Evolutionary conservation across 1,140 invertebrate genomes (phyloP), one percentile per base, ranked within the genome.

Genomic region (Drosophila tristis): DNA sequence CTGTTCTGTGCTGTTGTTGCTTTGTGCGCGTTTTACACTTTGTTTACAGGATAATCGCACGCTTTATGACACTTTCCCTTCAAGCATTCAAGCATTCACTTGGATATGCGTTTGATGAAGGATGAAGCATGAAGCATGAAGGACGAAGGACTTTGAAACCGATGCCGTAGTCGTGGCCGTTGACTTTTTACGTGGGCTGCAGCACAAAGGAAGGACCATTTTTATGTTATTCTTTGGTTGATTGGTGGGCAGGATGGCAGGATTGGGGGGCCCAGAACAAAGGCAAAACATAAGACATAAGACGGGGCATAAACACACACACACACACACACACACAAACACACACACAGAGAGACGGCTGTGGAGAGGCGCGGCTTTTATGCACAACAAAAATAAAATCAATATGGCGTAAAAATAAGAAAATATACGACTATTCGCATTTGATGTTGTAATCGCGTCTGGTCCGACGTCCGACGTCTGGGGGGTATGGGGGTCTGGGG

Each of bases 1-100:
- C 20, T 20, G 20, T 20, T 20, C 9, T 35, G 39, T 48, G 43
- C 45, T 56, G 53, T 56, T 68, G 44, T 57, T 58, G 31, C 31
- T 31, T 7, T 9, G 57, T 42, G 53, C 63, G 70, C 82, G 82
- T 84, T 85, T 85, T 87, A 87, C 82, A 87, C 84, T 89, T 87
- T 89, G 82, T 89, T 87, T 87, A 87, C 82, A 89, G 82, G 84
- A 87, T 87, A 87, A 87, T 87, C 82, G 79, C 75, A 76, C 84
- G 73, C 86, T 87, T 89, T 86, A 89, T 84, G 82, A 87, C 82
- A 87, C 82, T 87, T 89, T 89, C 75, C 48, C 75, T 80, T 60
- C 54, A 58, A 65, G 73, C 54, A 74, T 75, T 75, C 59, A 55
- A 56, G 55, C 54, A 53, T 39, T 39, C 77, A 78, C 71, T 50